phyloP scores from a whole-genome alignment of 2,113 vertebrate genomes.

The Neolamprologus ventralis region DNA sequence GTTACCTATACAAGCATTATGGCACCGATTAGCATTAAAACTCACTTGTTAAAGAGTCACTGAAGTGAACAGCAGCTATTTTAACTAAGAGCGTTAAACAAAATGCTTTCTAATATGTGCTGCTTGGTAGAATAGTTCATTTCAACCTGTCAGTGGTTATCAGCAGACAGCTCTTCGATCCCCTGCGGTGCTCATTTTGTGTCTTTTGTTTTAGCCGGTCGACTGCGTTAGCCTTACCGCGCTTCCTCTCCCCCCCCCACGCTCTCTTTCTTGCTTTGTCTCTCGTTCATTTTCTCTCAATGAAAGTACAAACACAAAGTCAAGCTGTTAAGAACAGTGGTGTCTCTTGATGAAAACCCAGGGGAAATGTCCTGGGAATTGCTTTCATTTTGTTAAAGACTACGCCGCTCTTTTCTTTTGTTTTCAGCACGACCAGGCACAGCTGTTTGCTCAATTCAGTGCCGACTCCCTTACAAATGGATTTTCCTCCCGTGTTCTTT shows the following conservation, averaged over 20 bases:
- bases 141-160: not conserved
- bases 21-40: conserved; percentile 26
- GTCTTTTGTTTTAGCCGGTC: conserved; percentile 23
- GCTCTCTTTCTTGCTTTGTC: not conserved
- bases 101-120: not conserved
- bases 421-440: conserved; percentile 24
- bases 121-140: conserved; percentile 17
- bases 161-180: not conserved
- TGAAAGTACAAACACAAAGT: conserved; percentile 16
- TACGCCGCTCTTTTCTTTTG: conserved; percentile 32
- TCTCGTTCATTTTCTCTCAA: not conserved
- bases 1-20: not conserved
- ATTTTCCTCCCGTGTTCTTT: conserved; percentile 17
- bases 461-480: conserved; percentile 24
- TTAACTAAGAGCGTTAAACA: not conserved
- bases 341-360: conserved; percentile 41
- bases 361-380: conserved; percentile 34
- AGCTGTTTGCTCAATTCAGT: conserved; percentile 47
- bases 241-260: not conserved
- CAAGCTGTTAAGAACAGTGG: conserved; percentile 21
- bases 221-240: not conserved
- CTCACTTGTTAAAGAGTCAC: conserved; percentile 27
- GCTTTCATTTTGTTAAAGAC: conserved; percentile 50
- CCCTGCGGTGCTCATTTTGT: conserved; percentile 19
- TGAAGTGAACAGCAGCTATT: not conserved